These are phyloP conservation scores for Anagrus nilaparvatae DNA, from an alignment of 1,140 invertebrate species.

Conservation along the genomic window DNA sequence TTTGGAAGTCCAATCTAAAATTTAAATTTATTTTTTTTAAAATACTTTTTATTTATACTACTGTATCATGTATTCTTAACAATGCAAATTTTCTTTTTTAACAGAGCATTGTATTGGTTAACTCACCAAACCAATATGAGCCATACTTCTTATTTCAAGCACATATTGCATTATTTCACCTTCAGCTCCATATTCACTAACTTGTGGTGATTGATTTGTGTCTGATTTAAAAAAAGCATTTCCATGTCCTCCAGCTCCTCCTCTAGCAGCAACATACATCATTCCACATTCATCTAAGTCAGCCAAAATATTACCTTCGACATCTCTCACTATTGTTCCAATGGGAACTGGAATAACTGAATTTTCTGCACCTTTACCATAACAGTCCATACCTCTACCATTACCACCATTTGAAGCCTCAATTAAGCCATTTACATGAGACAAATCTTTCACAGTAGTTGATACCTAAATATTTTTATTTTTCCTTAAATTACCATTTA, in stretches of 20 bases:
- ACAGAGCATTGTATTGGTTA: background rate
- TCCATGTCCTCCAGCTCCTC: conserved; percentile 90
- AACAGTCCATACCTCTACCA: conserved; percentile 67
- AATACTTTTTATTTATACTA: background rate
- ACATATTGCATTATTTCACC: conserved; percentile 68
- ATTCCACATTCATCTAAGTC: conserved; percentile 59
- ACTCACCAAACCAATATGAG: conserved; percentile 79
- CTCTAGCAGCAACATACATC: conserved; percentile 87
- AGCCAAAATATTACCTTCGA: conserved; percentile 52
- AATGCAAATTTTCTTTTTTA: too few relatives aligned
- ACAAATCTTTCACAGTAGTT: conserved; percentile 61
- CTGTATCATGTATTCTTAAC: too few relatives aligned
- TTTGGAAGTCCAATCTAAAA: conserved; percentile 85
- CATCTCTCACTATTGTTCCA: conserved; percentile 72
- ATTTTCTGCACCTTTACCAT: conserved; percentile 80
- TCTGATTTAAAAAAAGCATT: conserved; percentile 85
- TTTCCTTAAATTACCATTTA: too few relatives aligned
- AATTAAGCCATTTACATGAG: conserved; percentile 50
- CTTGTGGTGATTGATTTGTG: conserved; percentile 68
- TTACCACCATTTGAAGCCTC: conserved; percentile 59
- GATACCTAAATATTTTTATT: conserved; percentile 45
- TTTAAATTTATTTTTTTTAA: background rate
- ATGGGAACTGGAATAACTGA: conserved; percentile 70
- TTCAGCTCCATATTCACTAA: conserved; percentile 78
- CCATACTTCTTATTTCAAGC: conserved; percentile 86